These are phyloP conservation scores for Nipponacmea schrenckii DNA, from an alignment of 2,888 invertebrate genomes.

Conservation along the genomic window DNA sequence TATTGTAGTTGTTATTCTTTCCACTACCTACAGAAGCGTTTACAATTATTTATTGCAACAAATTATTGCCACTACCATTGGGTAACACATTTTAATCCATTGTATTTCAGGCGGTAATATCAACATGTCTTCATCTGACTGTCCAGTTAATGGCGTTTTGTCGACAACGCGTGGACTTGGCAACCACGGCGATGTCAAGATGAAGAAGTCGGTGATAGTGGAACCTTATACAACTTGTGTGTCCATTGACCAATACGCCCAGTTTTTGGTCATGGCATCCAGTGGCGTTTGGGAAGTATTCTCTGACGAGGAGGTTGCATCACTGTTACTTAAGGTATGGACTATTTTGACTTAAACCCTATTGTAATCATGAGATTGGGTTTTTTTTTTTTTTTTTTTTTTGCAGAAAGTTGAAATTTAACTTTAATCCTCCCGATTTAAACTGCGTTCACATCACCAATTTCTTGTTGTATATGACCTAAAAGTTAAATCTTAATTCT, in stretches of 20 bases:
- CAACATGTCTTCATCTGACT: conserved; percentile 56
- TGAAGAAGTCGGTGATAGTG: conserved; percentile 58
- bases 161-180: conserved; percentile 64
- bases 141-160: conserved; percentile 62
- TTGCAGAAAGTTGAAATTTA: not conserved
- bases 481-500: too few relatives aligned
- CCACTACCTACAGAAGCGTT: too few relatives aligned
- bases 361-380: not conserved
- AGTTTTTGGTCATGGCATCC: conserved; percentile 63
- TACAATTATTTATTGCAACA: too few relatives aligned
- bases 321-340: conserved; percentile 57
- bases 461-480: not conserved
- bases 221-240: conserved; percentile 57
- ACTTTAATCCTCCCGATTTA: not conserved
- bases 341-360: not conserved
- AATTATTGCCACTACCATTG: not conserved
- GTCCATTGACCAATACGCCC: conserved; percentile 62
- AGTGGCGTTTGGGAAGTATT: conserved; percentile 65
- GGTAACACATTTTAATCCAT: too few relatives aligned
- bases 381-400: not conserved
- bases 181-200: conserved; percentile 64
- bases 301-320: conserved; percentile 58
- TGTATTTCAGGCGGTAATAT: conserved; percentile 55
- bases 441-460: not conserved
- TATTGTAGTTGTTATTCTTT: too few relatives aligned